Evolutionary conservation across 35 echinoderm and acorn worm genomes (phyloP), one percentile per base, ranked within the genome.

Genomic region (Antedon bifida): DNA sequence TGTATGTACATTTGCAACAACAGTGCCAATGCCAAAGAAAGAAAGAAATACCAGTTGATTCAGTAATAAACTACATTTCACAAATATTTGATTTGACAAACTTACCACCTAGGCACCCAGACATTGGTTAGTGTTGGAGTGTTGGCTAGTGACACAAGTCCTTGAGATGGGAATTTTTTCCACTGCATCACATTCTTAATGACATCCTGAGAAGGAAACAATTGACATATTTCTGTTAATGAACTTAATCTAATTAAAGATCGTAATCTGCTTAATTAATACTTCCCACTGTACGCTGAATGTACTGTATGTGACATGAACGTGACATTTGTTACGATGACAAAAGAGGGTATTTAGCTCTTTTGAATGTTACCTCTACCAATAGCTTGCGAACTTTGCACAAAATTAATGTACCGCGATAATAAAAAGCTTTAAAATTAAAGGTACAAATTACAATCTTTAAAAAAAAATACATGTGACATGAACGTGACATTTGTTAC

Each of bases 161-260:
- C 93, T 86, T 96, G 93, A 28, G 93, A 96, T 19, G 93, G 93
- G 78, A 96, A 96, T 78, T 96, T 96, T 81, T 96, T 96, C 93
- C 93, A 96, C 45, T 89, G 87, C 93, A 96, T 91, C 21, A 91
- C 87, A 76, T 87, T 80, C 55, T 81, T 86, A 21, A 96, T 92
- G 0, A 91, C 85, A 89, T 96, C 93, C 87, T 92, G 26, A 19
- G 35, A 32, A 79, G 28, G 36, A 29, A 34, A 83, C 23, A 39
- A 42, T 82, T 17, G 8, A 82, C 39, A 82, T 42, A 14, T 11
- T 42, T 36, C 19, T 42, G 30, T 34, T 46, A 82, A 36, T 45
- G 29, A 42, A 82, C 9, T 82, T 39, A 36, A 82, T 78, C 12
- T 78, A 36, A 78, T 36, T 10, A 64, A 16, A 23, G 19, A 64